Evolutionary conservation across 2,113 vertebrate species (phyloP), one percentile per base, ranked within the genome.

Genomic region (Myrmecophaga tridactyla): DNA sequence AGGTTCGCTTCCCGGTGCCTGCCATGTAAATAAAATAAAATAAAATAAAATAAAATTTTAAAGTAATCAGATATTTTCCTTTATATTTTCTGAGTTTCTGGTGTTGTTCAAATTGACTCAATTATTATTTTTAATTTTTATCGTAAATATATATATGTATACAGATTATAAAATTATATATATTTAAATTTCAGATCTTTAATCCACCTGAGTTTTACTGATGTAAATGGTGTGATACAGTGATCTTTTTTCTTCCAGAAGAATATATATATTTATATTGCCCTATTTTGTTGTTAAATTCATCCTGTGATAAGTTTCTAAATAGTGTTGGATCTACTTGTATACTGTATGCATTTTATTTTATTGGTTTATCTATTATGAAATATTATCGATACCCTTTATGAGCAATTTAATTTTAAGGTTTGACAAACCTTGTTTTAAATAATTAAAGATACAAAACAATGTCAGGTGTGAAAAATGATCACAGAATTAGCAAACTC

Each of bases 151-250:
- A 82, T 2, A 60, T 12, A 69, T 43, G 60, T 1, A 46, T n/a
- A 80, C 18, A 41, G 12, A 41, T 41, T 90, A 83, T 72, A 86
- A 39, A 81, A 69, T 75, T 89, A 15, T 18, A 23, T 58, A 6
- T 51, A 53, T 90, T 80, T 86, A 90, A 92, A 58, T 60, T 90
- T 63, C 80, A 75, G 65, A 29, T 80, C 36, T 69, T 53, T 80
- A 60, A 6, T 62, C 5, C 53, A 56, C 13, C 34, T 85, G 18
- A 7, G 69, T 75, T 80, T 89, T 82, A 29, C 6, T 75, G 63
- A 62, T 5, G 4, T 15, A 53, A 85, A 60, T 70, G 62, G 11
- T 70, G 3, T 51, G 23, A 65, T n/a, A 25, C 25, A 58, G 18
- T 6, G 17, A 60, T 77, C 34, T 46, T 93, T 56, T 93, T 43